A percentile compares a stretch with the other conserved stretches of the same genome.
These are phyloP conservation scores for Ameiurus melas DNA, from an alignment of 2,113 vertebrate species.

Conservation along the genomic window DNA sequence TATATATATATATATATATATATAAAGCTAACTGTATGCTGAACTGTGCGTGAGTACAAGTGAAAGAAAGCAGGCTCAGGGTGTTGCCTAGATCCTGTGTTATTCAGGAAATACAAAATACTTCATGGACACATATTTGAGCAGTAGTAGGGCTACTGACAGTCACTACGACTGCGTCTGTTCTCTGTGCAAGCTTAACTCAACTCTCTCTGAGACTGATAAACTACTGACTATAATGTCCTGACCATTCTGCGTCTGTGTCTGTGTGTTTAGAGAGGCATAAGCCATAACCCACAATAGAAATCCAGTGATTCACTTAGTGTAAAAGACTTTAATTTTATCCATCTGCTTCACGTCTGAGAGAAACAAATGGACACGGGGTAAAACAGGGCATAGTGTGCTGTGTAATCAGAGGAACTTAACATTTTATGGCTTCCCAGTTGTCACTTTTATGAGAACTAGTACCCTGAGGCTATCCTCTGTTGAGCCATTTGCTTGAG, in stretches of 20 bases:
- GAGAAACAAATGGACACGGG: background rate
- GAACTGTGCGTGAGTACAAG: background rate
- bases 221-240: background rate
- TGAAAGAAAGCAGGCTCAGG: constrained; percentile 17
- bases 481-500: background rate
- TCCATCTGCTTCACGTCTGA: background rate
- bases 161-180: background rate
- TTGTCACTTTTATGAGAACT: background rate
- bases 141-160: background rate
- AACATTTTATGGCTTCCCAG: background rate
- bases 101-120: constrained; percentile 34
- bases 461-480: background rate
- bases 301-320: background rate
- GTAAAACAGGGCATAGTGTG: background rate
- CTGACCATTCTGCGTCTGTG: background rate
- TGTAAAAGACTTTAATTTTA: constrained; percentile 7
- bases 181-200: background rate
- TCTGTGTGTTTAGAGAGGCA: background rate
- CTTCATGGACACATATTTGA: constrained; percentile 24
- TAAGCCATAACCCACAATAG: background rate
- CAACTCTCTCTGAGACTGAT: background rate
- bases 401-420: background rate
- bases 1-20: background rate
- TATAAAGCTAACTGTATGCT: background rate
- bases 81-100: constrained; percentile 34